Conservation (phyloP, 2,797 vertebrate genomes). For the Chiroxiphia lanceolata region DNA sequence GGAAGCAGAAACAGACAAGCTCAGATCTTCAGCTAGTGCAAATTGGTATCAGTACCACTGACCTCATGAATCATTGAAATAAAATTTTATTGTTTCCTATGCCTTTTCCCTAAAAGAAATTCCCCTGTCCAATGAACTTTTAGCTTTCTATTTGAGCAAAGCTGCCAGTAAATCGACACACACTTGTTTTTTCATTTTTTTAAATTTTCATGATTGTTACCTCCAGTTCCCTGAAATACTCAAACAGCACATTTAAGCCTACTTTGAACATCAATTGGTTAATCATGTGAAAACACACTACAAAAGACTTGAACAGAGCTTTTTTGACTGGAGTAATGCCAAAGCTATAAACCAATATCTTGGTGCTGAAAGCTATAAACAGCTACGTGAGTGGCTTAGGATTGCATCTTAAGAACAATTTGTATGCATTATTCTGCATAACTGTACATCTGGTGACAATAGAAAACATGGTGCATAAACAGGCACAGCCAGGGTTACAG, state of each 20-base stretch:
- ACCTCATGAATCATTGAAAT: not conserved
- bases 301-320: not conserved
- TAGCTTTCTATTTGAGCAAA: not conserved
- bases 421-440: slow-evolving; percentile 23
- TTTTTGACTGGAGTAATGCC: not conserved
- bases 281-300: not conserved
- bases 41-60: not conserved
- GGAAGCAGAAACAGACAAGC: not conserved
- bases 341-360: slow-evolving; percentile 17
- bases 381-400: not conserved
- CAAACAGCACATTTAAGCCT: not conserved
- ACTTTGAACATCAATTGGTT: not conserved
- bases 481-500: not conserved
- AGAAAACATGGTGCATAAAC: not conserved
- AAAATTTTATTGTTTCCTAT: not conserved
- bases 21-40: not conserved
- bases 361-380: slow-evolving; percentile 19
- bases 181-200: not conserved
- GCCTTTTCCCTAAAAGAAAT: not conserved
- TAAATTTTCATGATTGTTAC: not conserved
- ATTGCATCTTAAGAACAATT: slow-evolving; percentile 22
- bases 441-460: slow-evolving; percentile 10
- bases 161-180: not conserved
- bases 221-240: not conserved
- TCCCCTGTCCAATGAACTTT: not conserved